Conservation (phyloP, 2,888 invertebrate genomes). For the Ellobium chinense region DNA sequence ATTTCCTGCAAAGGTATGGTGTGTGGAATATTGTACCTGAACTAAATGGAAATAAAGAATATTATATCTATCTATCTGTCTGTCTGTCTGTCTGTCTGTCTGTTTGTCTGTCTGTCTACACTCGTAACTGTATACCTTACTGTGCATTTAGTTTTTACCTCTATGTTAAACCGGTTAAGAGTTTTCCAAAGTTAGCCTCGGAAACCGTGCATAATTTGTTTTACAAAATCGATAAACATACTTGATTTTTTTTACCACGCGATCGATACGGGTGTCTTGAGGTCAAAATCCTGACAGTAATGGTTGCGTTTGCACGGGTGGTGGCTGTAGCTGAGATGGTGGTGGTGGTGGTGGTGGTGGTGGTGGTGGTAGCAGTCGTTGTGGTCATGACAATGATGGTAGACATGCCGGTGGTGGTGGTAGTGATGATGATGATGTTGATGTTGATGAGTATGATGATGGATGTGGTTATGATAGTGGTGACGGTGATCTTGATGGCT, state of each 20-base stretch:
- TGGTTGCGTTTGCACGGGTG: background rate
- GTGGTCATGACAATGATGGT: background rate
- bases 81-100: background rate
- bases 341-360: background rate
- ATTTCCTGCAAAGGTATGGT: no score
- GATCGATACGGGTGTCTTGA: no score
- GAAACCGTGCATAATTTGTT: no score
- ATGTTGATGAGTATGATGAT: background rate
- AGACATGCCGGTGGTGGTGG: background rate
- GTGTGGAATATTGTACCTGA: no score
- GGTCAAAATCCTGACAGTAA: no score
- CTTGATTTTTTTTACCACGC: no score
- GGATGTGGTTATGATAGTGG: background rate
- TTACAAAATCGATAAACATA: no score
- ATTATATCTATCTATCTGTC: slow-evolving; percentile 7
- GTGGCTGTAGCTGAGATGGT: background rate
- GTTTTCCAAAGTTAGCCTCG: no score
- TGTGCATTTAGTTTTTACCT: no score
- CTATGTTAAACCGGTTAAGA: no score
- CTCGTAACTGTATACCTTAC: background rate
- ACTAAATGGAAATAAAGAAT: no score
- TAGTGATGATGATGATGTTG: background rate
- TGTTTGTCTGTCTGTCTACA: background rate
- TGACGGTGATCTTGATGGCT: background rate
- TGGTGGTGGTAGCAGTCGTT: background rate